Percentiles rank a stretch among this genome's conserved stretches.
Evolutionary conservation across 2,113 vertebrate species (phyloP).

Genomic region (Saimiri boliviensis): DNA sequence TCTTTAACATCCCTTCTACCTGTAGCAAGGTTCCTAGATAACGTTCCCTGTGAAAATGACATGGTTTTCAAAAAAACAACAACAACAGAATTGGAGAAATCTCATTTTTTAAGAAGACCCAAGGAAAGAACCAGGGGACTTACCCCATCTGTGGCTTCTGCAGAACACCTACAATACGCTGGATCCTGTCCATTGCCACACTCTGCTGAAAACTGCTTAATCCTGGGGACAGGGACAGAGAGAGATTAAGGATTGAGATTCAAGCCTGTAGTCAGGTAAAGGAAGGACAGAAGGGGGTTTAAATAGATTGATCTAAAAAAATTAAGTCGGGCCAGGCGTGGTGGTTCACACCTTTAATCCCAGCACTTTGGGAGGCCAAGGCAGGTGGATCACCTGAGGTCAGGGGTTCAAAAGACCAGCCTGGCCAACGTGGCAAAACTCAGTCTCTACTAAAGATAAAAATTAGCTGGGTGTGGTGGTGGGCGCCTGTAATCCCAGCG

Average conservation of each 20-base stretch:
- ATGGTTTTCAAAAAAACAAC: neutral
- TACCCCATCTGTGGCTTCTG: conserved; percentile 94
- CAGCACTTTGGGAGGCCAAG: too few species aligned
- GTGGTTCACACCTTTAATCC: too few species aligned
- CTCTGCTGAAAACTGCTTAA: conserved; percentile 96
- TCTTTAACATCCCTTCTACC: conserved; percentile 94
- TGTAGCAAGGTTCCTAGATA: conserved; percentile 93
- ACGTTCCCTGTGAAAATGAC: conserved; percentile 84
- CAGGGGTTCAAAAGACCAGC: too few species aligned
- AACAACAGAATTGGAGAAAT: neutral
- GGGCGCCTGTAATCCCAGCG: too few species aligned
- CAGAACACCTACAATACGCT: conserved; percentile 94
- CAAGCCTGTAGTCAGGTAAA: neutral
- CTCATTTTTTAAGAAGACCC: neutral
- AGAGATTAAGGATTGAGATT: neutral
- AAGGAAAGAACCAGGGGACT: conserved; percentile 61
- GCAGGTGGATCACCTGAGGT: too few species aligned
- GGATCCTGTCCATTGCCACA: conserved; percentile 96
- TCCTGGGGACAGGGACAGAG: conserved; percentile 79
- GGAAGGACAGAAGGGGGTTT: neutral
- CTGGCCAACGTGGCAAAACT: too few species aligned
- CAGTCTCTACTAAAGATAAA: too few species aligned
- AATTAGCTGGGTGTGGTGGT: too few species aligned
- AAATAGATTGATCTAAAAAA: neutral
- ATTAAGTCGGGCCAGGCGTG: neutral